Evolutionary conservation across 1,140 invertebrate species (phyloP).

Genomic region (Drosophila pandora): DNA sequence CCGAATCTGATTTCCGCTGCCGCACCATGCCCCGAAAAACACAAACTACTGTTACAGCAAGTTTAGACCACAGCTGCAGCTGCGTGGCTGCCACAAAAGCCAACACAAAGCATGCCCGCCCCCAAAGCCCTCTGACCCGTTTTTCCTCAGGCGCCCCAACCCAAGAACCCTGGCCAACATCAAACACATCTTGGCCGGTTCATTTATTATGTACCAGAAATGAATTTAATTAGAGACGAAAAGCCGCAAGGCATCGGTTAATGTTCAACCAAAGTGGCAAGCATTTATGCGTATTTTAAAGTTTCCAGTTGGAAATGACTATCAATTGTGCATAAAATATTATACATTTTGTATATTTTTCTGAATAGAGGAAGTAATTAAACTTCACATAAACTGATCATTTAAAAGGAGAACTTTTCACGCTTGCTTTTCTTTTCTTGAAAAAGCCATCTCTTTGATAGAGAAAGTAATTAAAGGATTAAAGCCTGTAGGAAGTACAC

Average conservation of each 20-base stretch:
- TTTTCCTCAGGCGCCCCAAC: too few species aligned
- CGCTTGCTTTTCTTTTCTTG: not conserved
- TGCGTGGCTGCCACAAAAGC: conserved; percentile 38
- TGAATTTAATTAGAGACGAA: conserved; percentile 68
- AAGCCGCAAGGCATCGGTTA: conserved; percentile 52
- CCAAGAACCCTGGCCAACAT: conserved; percentile 5
- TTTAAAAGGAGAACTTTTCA: too few species aligned
- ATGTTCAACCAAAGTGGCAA: conserved; percentile 22
- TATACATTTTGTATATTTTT: not conserved
- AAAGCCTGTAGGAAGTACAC: not conserved
- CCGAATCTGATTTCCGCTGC: conserved; percentile 20
- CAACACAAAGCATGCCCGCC: conserved; percentile 27
- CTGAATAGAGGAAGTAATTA: too few species aligned
- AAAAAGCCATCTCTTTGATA: not conserved
- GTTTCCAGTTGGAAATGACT: conserved; percentile 4
- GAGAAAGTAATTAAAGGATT: conserved; percentile 34
- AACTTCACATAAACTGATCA: too few species aligned
- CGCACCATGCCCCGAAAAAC: not conserved
- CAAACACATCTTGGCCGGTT: conserved; percentile 30
- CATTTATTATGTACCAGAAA: conserved; percentile 50
- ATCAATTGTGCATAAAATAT: conserved; percentile 1
- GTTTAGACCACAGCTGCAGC: conserved; percentile 35
- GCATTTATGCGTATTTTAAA: conserved; percentile 34
- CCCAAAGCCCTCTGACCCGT: not conserved
- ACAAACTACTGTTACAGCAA: conserved; percentile 25